Evolutionary conservation across 2,113 vertebrate genomes (phyloP).

Genomic region (Hydropotes inermis): DNA sequence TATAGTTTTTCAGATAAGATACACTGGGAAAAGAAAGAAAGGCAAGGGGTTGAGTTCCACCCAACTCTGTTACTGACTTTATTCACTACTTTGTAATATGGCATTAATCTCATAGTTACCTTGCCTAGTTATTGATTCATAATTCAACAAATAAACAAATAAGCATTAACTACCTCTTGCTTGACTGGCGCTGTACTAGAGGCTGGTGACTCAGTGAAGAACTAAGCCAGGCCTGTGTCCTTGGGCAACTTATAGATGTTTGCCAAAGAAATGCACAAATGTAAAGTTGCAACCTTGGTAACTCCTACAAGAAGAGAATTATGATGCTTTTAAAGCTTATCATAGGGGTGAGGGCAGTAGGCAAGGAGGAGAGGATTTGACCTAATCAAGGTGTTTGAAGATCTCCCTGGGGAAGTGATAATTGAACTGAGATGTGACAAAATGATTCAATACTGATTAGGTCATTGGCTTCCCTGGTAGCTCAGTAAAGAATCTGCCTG

Average conservation of each 20-base stretch:
- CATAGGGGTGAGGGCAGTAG: too few relatives aligned
- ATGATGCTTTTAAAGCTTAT: not conserved
- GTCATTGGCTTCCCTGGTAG: not conserved
- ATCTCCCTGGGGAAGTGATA: not conserved
- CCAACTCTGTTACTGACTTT: not conserved
- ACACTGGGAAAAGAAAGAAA: not conserved
- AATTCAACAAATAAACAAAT: not conserved
- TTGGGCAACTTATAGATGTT: not conserved
- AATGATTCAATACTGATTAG: not conserved
- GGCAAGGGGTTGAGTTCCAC: not conserved
- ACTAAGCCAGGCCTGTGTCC: not conserved
- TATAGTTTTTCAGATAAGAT: not conserved
- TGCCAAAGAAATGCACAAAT: not conserved
- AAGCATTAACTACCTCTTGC: not conserved
- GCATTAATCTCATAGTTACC: not conserved
- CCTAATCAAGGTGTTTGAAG: not conserved
- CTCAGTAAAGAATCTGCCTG: not conserved
- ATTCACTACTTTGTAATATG: not conserved
- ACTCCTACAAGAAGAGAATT: not conserved
- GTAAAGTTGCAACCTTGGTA: not conserved
- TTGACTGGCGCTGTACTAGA: not conserved
- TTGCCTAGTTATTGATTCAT: not conserved
- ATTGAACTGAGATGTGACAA: conserved; percentile 12
- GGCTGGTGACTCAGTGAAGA: not conserved
- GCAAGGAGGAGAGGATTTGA: not conserved